phyloP scores from a whole-genome alignment of 1,140 invertebrate genomes.

The Muscidifurax raptorellus region DNA sequence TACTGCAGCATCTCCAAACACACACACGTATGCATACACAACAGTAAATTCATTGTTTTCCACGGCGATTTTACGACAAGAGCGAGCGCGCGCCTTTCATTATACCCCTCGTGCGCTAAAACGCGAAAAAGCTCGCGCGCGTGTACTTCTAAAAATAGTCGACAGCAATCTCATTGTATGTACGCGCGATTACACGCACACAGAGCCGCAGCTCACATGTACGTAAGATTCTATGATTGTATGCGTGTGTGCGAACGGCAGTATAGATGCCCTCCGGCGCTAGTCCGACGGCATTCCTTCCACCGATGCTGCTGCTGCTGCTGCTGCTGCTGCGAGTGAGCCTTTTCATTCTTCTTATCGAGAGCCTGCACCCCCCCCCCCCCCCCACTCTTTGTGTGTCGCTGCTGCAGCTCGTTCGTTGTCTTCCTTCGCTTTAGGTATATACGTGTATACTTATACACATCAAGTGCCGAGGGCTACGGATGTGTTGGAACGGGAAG shows the following conservation, averaged over 20 bases:
- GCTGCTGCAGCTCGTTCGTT: slow-evolving; percentile 36
- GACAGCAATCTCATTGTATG: slow-evolving; percentile 43
- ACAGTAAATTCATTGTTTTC: slow-evolving; percentile 38
- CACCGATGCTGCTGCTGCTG: slow-evolving; percentile 62
- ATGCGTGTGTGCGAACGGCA: slow-evolving; percentile 38
- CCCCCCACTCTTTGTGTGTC: slow-evolving; percentile 29
- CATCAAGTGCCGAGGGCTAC: slow-evolving; percentile 13
- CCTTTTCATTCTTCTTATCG: slow-evolving; percentile 53
- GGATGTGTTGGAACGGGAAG: slow-evolving; percentile 62
- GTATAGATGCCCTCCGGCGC: slow-evolving; percentile 68
- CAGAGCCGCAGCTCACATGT: not conserved
- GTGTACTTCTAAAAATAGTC: slow-evolving; percentile 26
- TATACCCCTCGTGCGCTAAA: not conserved
- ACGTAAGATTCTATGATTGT: slow-evolving; percentile 31
- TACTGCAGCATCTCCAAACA: not conserved
- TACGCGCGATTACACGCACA: slow-evolving; percentile 2
- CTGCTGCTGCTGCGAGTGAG: slow-evolving; percentile 37
- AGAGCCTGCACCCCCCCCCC: slow-evolving; percentile 38
- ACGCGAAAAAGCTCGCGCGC: slow-evolving; percentile 2
- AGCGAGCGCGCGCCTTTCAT: slow-evolving; percentile 1
- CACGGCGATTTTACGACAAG: slow-evolving; percentile 27
- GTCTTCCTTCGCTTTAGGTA: not conserved
- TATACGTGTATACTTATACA: too few species aligned
- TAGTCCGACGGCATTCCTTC: slow-evolving; percentile 76
- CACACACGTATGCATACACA: not conserved